Evolutionary conservation across 2,888 invertebrate species (phyloP).

Genomic region (Eilema griseolum): DNA sequence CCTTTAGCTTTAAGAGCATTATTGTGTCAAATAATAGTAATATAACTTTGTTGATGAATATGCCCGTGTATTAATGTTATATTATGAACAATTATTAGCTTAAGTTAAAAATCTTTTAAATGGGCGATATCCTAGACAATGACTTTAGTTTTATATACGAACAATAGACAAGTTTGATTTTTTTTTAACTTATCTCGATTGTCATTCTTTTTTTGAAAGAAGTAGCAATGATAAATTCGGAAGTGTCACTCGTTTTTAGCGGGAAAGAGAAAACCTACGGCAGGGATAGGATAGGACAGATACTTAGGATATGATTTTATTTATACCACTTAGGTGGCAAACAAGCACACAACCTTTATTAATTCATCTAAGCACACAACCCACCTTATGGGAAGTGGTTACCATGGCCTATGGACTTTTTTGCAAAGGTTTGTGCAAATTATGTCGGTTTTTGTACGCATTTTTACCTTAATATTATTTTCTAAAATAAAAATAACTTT

Average conservation of each 20-base stretch:
- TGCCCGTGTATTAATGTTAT: conserved; percentile 21
- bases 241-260: background rate
- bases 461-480: too few relatives aligned
- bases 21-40: background rate
- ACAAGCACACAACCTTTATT: too few relatives aligned
- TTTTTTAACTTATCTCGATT: background rate
- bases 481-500: too few relatives aligned
- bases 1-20: fast-evolving
- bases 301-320: too few relatives aligned
- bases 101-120: conserved; percentile 22
- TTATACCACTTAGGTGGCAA: too few relatives aligned
- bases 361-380: too few relatives aligned
- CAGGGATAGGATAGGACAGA: too few relatives aligned
- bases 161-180: conserved; percentile 5
- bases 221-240: background rate
- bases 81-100: conserved; percentile 23
- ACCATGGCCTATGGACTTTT: too few relatives aligned
- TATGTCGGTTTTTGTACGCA: too few relatives aligned
- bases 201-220: background rate
- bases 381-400: too few relatives aligned
- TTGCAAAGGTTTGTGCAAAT: too few relatives aligned
- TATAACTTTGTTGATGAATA: background rate
- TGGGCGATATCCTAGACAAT: conserved; percentile 14
- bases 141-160: conserved; percentile 7
- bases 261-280: background rate